Percentiles rank a stretch among this genome's conserved stretches.
These are phyloP conservation scores for Drosophila prosaltans DNA, from an alignment of 1,140 invertebrate genomes.

Conservation along the genomic window DNA sequence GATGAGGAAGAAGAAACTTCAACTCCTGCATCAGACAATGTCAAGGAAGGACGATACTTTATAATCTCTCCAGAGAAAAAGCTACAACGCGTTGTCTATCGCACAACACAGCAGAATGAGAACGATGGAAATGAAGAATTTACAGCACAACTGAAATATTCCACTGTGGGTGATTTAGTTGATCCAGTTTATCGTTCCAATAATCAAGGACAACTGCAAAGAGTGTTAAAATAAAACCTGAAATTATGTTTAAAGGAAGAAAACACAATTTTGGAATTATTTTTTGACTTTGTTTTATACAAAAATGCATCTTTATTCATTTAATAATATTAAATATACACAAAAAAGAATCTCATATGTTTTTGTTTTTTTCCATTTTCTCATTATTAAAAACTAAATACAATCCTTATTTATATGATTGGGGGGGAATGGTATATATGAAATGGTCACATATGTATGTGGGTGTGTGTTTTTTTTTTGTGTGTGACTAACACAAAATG, in stretches of 20 bases:
- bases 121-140: conserved; percentile 60
- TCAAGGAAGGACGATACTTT: conserved; percentile 71
- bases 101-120: conserved; percentile 57
- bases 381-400: conserved; percentile 71
- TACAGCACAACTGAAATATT: conserved; percentile 72
- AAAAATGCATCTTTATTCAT: conserved; percentile 82
- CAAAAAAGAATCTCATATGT: conserved; percentile 76
- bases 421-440: not conserved
- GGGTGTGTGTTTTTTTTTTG: conserved; percentile 47
- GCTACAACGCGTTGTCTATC: conserved; percentile 69
- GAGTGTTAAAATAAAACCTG: conserved; percentile 23
- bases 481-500: conserved; percentile 76
- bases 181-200: conserved; percentile 79
- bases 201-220: conserved; percentile 66
- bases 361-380: conserved; percentile 67
- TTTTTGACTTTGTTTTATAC: conserved; percentile 82
- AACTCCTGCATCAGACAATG: not conserved
- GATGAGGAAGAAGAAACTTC: conserved; percentile 48
- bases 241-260: conserved; percentile 1
- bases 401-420: conserved; percentile 66
- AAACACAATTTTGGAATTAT: conserved; percentile 6
- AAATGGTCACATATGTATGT: conserved; percentile 30
- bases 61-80: conserved; percentile 68
- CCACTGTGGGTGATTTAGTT: conserved; percentile 68
- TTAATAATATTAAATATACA: conserved; percentile 78